A percentile compares a stretch with the other conserved stretches of the same genome.
Evolutionary conservation across 2,888 invertebrate genomes (phyloP).

Genomic region (Exocentrus adspersus): DNA sequence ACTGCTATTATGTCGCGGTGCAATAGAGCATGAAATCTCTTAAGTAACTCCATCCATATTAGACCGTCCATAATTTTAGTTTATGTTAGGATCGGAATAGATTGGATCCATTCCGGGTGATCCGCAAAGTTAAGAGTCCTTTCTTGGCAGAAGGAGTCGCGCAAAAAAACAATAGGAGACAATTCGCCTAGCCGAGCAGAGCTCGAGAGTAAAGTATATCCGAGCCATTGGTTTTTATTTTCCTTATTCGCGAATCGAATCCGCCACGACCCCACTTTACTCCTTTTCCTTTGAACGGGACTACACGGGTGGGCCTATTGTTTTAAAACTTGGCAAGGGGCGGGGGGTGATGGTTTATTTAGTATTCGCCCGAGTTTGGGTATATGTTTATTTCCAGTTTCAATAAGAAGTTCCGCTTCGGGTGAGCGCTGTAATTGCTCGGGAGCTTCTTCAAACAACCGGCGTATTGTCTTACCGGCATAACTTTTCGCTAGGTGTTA

Average conservation of each 20-base stretch:
- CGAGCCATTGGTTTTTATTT: slow-evolving; percentile 62
- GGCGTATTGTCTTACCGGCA: slow-evolving; percentile 41
- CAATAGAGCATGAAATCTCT: slow-evolving; percentile 52
- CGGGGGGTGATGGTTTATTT: slow-evolving; percentile 34
- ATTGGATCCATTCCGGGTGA: slow-evolving; percentile 60
- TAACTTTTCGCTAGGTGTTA: slow-evolving; percentile 37
- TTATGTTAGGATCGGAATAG: slow-evolving; percentile 57
- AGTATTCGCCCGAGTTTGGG: slow-evolving; percentile 38
- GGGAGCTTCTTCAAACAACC: slow-evolving; percentile 38
- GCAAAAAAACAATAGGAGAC: slow-evolving; percentile 55
- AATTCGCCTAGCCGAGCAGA: slow-evolving; percentile 52
- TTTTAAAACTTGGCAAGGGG: slow-evolving; percentile 36
- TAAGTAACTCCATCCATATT: slow-evolving; percentile 59
- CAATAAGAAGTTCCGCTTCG: slow-evolving; percentile 42
- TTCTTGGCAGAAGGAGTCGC: slow-evolving; percentile 51
- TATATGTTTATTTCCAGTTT: slow-evolving; percentile 44
- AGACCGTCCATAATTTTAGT: slow-evolving; percentile 60
- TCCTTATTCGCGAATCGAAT: slow-evolving; percentile 61
- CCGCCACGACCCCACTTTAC: slow-evolving; percentile 43
- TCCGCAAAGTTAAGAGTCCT: slow-evolving; percentile 58
- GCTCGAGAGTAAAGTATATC: no score
- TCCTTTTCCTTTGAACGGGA: slow-evolving; percentile 21
- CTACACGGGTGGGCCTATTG: slow-evolving; percentile 27
- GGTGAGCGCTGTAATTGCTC: slow-evolving; percentile 45
- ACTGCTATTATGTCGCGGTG: slow-evolving; percentile 22